A percentile compares a stretch with the other conserved stretches of the same genome.
These are phyloP conservation scores for Garrulus glandarius DNA, from an alignment of 2,797 vertebrate genomes.

Conservation along the genomic window DNA sequence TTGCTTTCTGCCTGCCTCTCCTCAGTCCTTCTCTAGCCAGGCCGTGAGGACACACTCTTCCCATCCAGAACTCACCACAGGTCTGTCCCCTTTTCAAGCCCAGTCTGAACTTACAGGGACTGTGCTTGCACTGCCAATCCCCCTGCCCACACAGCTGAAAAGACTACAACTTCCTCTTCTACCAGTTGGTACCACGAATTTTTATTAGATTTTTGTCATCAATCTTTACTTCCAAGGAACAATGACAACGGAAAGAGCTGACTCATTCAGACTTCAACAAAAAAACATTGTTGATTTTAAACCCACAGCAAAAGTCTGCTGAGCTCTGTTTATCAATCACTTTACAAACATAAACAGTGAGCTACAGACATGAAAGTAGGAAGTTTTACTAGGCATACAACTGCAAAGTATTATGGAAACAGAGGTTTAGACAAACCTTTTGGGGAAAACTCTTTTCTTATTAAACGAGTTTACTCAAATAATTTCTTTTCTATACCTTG, in stretches of 20 bases:
- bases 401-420: not conserved
- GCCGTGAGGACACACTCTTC: not conserved
- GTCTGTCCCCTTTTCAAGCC: not conserved
- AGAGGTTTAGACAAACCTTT: not conserved
- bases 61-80: no score
- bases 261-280: not conserved
- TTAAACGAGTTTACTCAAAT: not conserved
- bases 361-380: not conserved
- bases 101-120: not conserved
- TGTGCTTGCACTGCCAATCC: rapidly evolving
- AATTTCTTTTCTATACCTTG: not conserved
- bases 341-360: not conserved
- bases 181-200: not conserved
- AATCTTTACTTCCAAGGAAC: not conserved
- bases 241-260: not conserved
- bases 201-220: not conserved
- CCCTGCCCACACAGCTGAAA: not conserved
- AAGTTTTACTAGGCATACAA: not conserved
- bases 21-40: not conserved
- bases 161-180: not conserved
- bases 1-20: not conserved
- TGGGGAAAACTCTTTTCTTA: not conserved
- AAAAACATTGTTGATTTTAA: not conserved
- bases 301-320: not conserved
- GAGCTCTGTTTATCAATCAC: not conserved